Evolutionary conservation across 92 coral and sea anemone species (phyloP).

Genomic region (Actinostola sp.): DNA sequence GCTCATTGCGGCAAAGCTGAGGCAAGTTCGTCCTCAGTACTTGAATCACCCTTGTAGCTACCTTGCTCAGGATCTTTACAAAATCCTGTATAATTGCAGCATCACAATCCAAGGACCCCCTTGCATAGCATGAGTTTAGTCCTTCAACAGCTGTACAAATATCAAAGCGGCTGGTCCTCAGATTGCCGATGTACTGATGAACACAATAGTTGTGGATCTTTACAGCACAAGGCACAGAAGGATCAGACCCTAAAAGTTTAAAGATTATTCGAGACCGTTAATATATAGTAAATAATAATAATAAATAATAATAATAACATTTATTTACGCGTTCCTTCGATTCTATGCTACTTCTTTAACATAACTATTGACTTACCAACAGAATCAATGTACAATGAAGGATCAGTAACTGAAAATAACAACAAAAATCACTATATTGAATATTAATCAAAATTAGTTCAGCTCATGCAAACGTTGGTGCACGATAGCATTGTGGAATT

Average conservation of each 20-base stretch:
- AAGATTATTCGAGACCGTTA: too few relatives aligned
- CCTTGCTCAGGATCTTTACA: neutral
- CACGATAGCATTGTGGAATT: too few relatives aligned
- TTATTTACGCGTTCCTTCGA: too few relatives aligned
- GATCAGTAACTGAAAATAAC: neutral
- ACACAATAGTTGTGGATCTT: conserved; percentile 4
- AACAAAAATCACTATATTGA: too few relatives aligned
- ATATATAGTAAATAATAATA: too few relatives aligned
- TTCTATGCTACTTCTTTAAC: too few relatives aligned
- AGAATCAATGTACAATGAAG: neutral
- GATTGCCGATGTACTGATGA: neutral
- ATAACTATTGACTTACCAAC: conserved; percentile 1
- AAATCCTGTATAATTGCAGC: conserved; percentile 16
- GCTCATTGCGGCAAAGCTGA: neutral
- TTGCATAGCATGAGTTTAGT: conserved; percentile 6
- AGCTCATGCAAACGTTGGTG: too few relatives aligned
- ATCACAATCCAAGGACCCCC: neutral
- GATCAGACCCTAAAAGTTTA: conserved; percentile 1
- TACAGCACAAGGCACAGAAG: neutral
- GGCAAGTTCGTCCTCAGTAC: neutral
- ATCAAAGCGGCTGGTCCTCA: neutral
- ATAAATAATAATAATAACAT: neutral
- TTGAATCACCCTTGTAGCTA: conserved; percentile 10
- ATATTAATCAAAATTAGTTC: too few relatives aligned
- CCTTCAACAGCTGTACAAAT: conserved; percentile 12